Percentiles rank a stretch among this genome's conserved stretches.
These are phyloP conservation scores for Clangula hyemalis DNA, from an alignment of 2,797 vertebrate genomes.

Conservation along the genomic window DNA sequence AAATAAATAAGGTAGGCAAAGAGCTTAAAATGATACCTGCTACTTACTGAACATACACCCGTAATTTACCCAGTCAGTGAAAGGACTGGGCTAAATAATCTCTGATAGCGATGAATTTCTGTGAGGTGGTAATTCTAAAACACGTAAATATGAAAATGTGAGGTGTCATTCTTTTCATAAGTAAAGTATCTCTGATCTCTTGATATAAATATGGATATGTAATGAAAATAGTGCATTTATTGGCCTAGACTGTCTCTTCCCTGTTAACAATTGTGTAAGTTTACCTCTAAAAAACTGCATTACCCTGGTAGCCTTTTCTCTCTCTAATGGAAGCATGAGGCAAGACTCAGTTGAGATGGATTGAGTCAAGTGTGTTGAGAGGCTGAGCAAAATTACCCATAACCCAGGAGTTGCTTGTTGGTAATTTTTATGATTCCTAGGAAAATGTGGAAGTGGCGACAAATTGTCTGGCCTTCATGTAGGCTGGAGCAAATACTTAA, in stretches of 20 bases:
- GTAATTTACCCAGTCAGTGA: background rate
- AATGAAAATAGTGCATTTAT: background rate
- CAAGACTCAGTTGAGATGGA: background rate
- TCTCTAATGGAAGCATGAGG: background rate
- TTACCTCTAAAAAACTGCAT: background rate
- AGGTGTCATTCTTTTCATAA: background rate
- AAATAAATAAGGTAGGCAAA: background rate
- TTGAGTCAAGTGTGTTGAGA: background rate
- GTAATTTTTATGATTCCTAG: background rate
- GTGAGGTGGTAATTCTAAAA: background rate
- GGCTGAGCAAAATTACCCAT: background rate
- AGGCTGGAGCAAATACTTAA: background rate
- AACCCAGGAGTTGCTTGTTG: background rate
- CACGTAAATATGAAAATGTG: background rate
- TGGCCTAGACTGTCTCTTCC: background rate
- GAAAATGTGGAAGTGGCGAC: background rate
- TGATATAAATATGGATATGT: background rate
- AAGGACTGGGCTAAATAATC: background rate
- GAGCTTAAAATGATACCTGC: background rate
- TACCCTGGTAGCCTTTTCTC: background rate
- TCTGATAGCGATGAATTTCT: background rate
- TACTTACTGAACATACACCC: background rate
- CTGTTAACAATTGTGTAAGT: background rate
- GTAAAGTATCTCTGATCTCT: background rate
- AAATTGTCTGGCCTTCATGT: background rate